Percentiles rank a stretch among this genome's conserved stretches.
phyloP scores from a whole-genome alignment of 2,797 vertebrate species.

The Triplophysa yarkandensis region DNA sequence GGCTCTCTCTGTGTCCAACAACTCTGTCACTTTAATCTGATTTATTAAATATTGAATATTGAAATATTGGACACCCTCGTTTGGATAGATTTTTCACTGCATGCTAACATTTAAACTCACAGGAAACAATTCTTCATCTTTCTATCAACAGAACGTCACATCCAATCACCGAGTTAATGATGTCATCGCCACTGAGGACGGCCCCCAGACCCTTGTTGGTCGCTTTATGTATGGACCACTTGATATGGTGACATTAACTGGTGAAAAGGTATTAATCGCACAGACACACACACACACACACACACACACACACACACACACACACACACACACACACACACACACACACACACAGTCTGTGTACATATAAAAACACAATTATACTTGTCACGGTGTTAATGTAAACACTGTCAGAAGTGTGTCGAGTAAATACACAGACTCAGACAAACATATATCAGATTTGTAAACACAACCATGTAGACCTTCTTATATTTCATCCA shows the following conservation, averaged over 20 bases:
- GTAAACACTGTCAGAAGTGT: not conserved
- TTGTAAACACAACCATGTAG: not conserved
- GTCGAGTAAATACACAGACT: not conserved
- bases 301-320: too few species aligned
- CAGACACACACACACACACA: too few species aligned
- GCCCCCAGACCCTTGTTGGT: conserved; percentile 89
- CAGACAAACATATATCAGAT: not conserved
- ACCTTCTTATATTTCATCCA: not conserved
- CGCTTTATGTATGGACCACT: conserved; percentile 98
- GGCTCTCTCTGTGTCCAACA: conserved; percentile 43
- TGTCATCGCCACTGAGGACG: conserved; percentile 89
- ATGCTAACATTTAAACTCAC: conserved; percentile 15
- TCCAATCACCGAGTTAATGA: conserved; percentile 96
- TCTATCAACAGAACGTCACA: conserved; percentile 86
- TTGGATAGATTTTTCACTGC: conserved; percentile 41
- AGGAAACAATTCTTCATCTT: not conserved
- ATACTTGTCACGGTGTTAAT: not conserved
- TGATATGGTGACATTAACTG: conserved; percentile 97
- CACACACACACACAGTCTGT: not conserved
- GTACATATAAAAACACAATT: not conserved
- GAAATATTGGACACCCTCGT: conserved; percentile 52
- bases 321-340: not conserved
- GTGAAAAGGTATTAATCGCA: conserved; percentile 99
- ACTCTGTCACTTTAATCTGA: conserved; percentile 43
- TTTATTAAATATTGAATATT: conserved; percentile 44